These are phyloP conservation scores for Drosophila virilis DNA, from an alignment of 1,140 invertebrate genomes.

Conservation along the genomic window DNA sequence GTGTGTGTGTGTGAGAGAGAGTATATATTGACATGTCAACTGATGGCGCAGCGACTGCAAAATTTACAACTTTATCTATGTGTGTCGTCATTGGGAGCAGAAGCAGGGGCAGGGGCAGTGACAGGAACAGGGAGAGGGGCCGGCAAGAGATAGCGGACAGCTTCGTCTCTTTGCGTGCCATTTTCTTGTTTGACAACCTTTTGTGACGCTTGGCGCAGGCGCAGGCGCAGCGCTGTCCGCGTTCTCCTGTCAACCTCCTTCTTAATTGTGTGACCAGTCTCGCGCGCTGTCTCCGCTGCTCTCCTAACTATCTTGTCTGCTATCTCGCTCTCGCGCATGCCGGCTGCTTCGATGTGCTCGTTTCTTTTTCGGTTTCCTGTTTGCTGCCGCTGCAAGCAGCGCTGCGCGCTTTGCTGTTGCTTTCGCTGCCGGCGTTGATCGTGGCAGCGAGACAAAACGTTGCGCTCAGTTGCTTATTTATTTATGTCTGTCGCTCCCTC, in stretches of 20 bases:
- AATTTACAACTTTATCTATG: slow-evolving; percentile 82
- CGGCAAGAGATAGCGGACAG: slow-evolving; percentile 41
- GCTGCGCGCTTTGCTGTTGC: slow-evolving; percentile 7
- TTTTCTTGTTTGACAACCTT: slow-evolving; percentile 80
- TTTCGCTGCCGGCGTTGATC: slow-evolving; percentile 60
- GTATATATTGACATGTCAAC: slow-evolving; percentile 76
- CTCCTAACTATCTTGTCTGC: slow-evolving; percentile 21
- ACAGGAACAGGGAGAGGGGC: slow-evolving; percentile 8
- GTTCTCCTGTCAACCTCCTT: slow-evolving; percentile 44
- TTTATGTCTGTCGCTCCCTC: slow-evolving; percentile 67
- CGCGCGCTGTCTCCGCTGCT: slow-evolving; percentile 23
- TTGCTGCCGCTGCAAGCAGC: slow-evolving; percentile 53
- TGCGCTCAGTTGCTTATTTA: slow-evolving; percentile 75
- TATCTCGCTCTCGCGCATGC: slow-evolving; percentile 9
- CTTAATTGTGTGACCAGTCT: slow-evolving; percentile 51
- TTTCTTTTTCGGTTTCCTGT: slow-evolving; percentile 70
- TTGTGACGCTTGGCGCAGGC: slow-evolving; percentile 36
- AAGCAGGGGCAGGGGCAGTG: neutral
- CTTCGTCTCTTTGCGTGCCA: slow-evolving; percentile 60
- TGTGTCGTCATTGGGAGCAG: slow-evolving; percentile 52
- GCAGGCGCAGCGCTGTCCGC: slow-evolving; percentile 14
- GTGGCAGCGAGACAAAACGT: slow-evolving; percentile 60
- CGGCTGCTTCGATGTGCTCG: slow-evolving; percentile 3
- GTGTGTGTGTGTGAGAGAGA: slow-evolving; percentile 11
- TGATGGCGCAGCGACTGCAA: slow-evolving; percentile 57